Percentiles rank a stretch among this genome's conserved stretches.
phyloP scores from a whole-genome alignment of 2,113 vertebrate species.

The Macaca mulatta region DNA sequence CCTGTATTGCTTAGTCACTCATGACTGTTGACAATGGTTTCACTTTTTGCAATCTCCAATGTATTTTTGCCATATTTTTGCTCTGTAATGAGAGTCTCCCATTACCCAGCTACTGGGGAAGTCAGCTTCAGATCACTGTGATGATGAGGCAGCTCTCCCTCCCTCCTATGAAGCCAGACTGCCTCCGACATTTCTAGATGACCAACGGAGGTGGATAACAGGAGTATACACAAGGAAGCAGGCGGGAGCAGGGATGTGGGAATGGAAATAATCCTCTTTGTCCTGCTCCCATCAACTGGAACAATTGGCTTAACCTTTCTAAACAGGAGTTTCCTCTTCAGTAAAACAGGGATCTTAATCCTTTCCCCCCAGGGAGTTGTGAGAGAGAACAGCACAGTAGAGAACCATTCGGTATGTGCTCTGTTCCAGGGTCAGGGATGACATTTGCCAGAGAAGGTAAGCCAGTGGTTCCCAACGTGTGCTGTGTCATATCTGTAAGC shows the following conservation, averaged over 20 bases:
- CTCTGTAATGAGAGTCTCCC: neutral
- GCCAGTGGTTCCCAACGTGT: neutral
- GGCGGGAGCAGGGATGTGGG: neutral
- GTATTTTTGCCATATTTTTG: neutral
- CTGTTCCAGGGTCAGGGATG: neutral
- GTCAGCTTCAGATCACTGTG: neutral
- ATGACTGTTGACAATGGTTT: neutral
- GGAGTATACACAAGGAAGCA: neutral
- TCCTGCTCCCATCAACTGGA: neutral
- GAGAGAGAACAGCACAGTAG: neutral
- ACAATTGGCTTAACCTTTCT: slow-evolving; percentile 6
- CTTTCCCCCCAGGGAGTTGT: neutral
- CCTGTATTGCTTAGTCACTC: neutral
- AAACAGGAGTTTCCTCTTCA: slow-evolving; percentile 11
- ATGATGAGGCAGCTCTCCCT: neutral
- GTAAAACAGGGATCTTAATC: neutral
- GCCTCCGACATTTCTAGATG: neutral
- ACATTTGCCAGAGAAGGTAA: neutral
- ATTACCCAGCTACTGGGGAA: neutral
- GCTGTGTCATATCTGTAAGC: neutral
- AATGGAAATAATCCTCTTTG: neutral
- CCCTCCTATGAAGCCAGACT: neutral
- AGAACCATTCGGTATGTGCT: neutral
- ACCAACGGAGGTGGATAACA: neutral
- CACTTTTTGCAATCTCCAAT: neutral